Evolutionary conservation across 2,113 vertebrate genomes (phyloP), one percentile per base, ranked within the genome.

Genomic region (Bufo bufo): DNA sequence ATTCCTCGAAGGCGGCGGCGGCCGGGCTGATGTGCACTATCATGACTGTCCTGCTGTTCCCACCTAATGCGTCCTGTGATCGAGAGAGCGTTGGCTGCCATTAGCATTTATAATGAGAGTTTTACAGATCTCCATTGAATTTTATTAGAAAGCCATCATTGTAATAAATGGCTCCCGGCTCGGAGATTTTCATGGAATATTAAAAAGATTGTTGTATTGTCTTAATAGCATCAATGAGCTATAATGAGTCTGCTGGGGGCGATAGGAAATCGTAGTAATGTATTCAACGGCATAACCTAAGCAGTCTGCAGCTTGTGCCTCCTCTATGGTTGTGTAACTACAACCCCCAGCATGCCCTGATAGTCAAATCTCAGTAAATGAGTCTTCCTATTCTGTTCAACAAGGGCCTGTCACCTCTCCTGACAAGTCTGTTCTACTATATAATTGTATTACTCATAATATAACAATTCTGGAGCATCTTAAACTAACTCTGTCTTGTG

Each of bases 1-100:
- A 94, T 82, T 94, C 95, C 86, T 94, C 94, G 13, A 91, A 96
- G 66, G 88, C 91, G 4, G 79, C 90, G 17, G 91, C 93, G 89
- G 92, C 94, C 0, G 93, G 93, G 91, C 94, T 96, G 92, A 95
- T 89, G 23, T 94, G 93, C 4, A 92, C 92, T 0, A 93, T 93
- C 92, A 92, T 92, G 58, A 93, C 90, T 0, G 93, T 94, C 13
- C 91, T 91, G 89, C 94, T 95, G 90, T 95, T 95, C 19, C 91
- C 92, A 6, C 93, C 93, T 75, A 93, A 87, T 0, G 92, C 94
- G 4, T 94, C 94, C 94, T 93, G 65, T 6, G 87, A 23, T 33
- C 49, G n/a, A 52, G 56, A 59, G 19, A 56, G 4, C n/a, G 7
- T 58, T 85, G 56, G 11, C 50, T 58, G 11, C 20, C 19, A n/a